Conservation (phyloP, 2,113 vertebrate genomes). For the Ammodytes dubius region DNA sequence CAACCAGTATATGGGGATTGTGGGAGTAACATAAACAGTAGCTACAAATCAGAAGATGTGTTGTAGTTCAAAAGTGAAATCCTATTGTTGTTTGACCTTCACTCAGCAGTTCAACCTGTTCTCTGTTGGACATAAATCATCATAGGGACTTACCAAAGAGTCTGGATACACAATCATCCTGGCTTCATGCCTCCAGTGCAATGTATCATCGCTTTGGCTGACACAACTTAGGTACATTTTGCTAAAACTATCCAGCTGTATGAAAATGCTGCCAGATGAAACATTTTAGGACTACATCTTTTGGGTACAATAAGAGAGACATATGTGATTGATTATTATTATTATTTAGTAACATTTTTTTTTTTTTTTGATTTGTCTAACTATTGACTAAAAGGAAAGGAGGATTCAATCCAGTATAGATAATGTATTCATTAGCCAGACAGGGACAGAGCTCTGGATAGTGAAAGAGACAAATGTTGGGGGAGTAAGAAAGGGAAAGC, state of each 20-base stretch:
- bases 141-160: conserved; percentile 28
- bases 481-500: conserved; percentile 31
- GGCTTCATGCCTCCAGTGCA: conserved; percentile 31
- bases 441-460: conserved; percentile 6
- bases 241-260: conserved; percentile 14
- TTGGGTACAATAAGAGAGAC: background rate
- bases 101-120: conserved; percentile 11
- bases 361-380: background rate
- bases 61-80: background rate
- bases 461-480: conserved; percentile 1
- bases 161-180: conserved; percentile 44
- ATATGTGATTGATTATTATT: too few species aligned
- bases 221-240: conserved; percentile 30
- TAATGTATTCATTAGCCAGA: background rate
- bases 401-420: background rate
- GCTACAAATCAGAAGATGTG: background rate
- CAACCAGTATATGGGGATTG: background rate
- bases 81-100: background rate
- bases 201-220: conserved; percentile 42
- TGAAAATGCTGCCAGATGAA: conserved; percentile 33
- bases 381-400: background rate
- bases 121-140: conserved; percentile 34
- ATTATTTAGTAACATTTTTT: too few species aligned
- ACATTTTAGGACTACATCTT: background rate
- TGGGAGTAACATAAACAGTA: background rate